A percentile compares a stretch with the other conserved stretches of the same genome.
Evolutionary conservation across 2,888 invertebrate species (phyloP).

Genomic region (Leucozona laternaria): DNA sequence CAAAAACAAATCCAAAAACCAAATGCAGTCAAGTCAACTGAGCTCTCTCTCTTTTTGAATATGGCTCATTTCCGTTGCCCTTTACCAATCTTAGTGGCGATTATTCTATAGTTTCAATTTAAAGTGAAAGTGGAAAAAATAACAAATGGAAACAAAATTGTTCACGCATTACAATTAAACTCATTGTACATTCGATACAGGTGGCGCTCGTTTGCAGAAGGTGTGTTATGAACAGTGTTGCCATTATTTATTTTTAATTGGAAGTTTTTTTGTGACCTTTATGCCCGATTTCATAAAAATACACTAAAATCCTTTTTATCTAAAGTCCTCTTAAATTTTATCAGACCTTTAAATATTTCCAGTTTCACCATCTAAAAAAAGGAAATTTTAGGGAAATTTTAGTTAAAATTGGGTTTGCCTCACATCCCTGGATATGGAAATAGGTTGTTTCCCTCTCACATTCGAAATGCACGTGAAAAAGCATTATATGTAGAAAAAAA

Average conservation of each 20-base stretch:
- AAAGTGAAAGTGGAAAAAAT: conserved; percentile 63
- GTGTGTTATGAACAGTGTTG: conserved; percentile 38
- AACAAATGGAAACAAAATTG: conserved; percentile 11
- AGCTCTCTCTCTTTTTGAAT: conserved; percentile 23
- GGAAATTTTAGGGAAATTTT: no score
- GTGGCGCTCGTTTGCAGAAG: conserved; percentile 26
- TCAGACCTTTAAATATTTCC: no score
- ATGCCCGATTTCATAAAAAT: no score
- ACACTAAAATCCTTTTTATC: no score
- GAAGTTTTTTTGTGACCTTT: no score
- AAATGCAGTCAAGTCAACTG: conserved; percentile 19
- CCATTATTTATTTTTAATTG: background rate
- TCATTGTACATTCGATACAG: conserved; percentile 66
- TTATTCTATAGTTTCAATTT: conserved; percentile 15
- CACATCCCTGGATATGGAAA: no score
- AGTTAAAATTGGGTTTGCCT: no score
- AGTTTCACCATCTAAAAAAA: no score
- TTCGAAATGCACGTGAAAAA: no score
- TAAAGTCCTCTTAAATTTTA: no score
- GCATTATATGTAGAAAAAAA: no score
- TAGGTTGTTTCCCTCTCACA: no score
- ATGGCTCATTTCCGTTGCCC: conserved; percentile 62
- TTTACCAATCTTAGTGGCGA: background rate
- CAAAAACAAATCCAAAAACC: conserved; percentile 3
- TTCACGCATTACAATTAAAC: conserved; percentile 68